Percentiles rank a stretch among this genome's conserved stretches.
phyloP scores from a whole-genome alignment of 2,888 invertebrate species.

The Augochlorella aurata region DNA sequence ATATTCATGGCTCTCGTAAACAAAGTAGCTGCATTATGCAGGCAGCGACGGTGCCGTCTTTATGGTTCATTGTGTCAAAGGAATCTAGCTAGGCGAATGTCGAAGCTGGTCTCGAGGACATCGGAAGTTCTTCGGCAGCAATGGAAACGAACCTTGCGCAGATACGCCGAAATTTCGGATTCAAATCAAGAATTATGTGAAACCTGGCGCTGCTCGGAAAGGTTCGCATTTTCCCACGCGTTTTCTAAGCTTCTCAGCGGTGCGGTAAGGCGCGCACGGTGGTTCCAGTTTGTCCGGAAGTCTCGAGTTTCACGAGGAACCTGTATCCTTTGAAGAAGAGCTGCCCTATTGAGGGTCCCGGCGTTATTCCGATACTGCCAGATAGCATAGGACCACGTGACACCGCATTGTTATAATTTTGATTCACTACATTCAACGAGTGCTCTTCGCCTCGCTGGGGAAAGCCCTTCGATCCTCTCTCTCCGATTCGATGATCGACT shows the following conservation, averaged over 20 bases:
- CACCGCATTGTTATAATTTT: background rate
- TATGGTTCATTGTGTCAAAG: background rate
- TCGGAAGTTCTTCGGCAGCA: background rate
- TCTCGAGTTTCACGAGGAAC: conserved; percentile 45
- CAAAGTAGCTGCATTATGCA: conserved; percentile 10
- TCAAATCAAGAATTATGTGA: no score
- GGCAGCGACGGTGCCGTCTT: background rate
- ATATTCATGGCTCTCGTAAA: conserved; percentile 22
- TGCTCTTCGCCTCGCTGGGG: background rate
- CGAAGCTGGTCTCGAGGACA: background rate
- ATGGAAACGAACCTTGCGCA: background rate
- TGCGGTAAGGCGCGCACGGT: background rate
- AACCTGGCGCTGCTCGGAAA: conserved; percentile 18
- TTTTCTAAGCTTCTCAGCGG: conserved; percentile 36
- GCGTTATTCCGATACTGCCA: background rate
- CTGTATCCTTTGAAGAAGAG: conserved; percentile 41
- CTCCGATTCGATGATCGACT: background rate
- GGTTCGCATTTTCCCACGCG: conserved; percentile 41
- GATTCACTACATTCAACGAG: background rate
- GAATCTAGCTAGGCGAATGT: background rate
- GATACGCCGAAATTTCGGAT: no score
- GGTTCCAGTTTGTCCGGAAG: conserved; percentile 63
- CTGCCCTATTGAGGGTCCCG: conserved; percentile 10
- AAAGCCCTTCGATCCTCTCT: background rate
- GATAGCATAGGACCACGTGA: background rate